Conservation (phyloP, 2,888 invertebrate genomes). For the Malthinus flaveolus region DNA sequence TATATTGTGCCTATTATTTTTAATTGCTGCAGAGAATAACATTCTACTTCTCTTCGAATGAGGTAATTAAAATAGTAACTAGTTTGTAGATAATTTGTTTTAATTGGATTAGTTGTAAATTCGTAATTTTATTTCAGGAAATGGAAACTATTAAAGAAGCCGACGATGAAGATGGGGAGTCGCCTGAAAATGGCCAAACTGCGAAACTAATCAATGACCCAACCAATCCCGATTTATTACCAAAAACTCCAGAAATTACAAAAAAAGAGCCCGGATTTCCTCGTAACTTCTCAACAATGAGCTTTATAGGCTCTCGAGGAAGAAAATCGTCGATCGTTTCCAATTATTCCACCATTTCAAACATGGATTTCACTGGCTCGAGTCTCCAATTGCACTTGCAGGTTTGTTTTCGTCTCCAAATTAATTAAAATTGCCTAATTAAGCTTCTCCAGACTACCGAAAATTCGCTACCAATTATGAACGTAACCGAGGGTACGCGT, state of each 20-base stretch:
- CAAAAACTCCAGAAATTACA: slow-evolving; percentile 40
- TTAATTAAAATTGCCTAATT: not conserved
- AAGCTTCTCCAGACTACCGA: slow-evolving; percentile 12
- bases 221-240: slow-evolving; percentile 48
- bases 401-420: slow-evolving; percentile 45
- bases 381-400: slow-evolving; percentile 69
- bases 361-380: slow-evolving; percentile 76
- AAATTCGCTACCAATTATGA: slow-evolving; percentile 10
- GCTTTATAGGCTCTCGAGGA: slow-evolving; percentile 44
- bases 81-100: not conserved
- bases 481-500: slow-evolving; percentile 37
- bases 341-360: slow-evolving; percentile 71
- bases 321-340: slow-evolving; percentile 60
- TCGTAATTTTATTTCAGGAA: slow-evolving; percentile 56
- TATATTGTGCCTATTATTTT: slow-evolving; percentile 13
- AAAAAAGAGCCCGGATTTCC: slow-evolving; percentile 51
- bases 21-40: slow-evolving; percentile 51
- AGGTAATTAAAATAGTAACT: slow-evolving; percentile 43
- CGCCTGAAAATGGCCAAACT: slow-evolving; percentile 45
- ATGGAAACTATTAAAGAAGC: slow-evolving; percentile 72
- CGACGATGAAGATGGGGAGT: slow-evolving; percentile 66
- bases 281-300: slow-evolving; percentile 52
- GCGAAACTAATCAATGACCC: slow-evolving; percentile 46
- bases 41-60: slow-evolving; percentile 53
- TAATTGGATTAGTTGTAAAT: not conserved